Base-by-base conservation (phyloP, 2,113 vertebrate genomes). In the Trinectes maculatus region DNA sequence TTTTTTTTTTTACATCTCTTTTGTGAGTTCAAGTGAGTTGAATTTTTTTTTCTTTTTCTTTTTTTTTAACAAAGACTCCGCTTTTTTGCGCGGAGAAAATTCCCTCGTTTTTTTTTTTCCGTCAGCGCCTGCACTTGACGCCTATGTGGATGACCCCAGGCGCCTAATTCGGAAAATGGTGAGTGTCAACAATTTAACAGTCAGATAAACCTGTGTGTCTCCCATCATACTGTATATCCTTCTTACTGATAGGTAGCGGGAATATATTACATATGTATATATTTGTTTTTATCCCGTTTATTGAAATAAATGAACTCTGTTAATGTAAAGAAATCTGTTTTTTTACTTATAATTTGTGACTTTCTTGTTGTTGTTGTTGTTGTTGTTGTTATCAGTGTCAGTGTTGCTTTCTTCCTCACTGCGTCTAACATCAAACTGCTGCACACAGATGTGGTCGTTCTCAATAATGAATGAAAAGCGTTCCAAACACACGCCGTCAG, bases 121-220 rank as follows among this genome's bases (percentile, higher is more conserved):
- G 51, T 80, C 24, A 72, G 60, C 43, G 12, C 16, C 55, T 18
- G 54, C 77, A 82, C 71, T 82, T 63, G 19, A 83, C 87, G 59
- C 53, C 76, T 51, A 71, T 56, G 65, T 64, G 82, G 81, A 85
- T 76, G 82, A 90, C 75, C 77, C 84, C 73, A 67, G 78, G 79
- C 83, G 84, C 67, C 82, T 31, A 29, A 78, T 78, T 78, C 57
- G 57, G 36, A 69, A 44, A 44, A 53, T 40, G 91, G 92, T 92
- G 84, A 92, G 91, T 92, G 83, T 37, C 61, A 72, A 64, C 24
- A 54, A 85, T 89, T 91, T 79, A 53, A 15, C 52, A 52, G 9
- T 56, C 39, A 52, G 26, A 31, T 21, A 43, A 46, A 58, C 65
- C 16, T 1, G 2, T 3, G 47, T 37, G 4, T 15, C 8, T 43